phyloP scores from a whole-genome alignment of 30 jellyfish, hydroid and myxozoan genomes.

The Sanderia malayensis region DNA sequence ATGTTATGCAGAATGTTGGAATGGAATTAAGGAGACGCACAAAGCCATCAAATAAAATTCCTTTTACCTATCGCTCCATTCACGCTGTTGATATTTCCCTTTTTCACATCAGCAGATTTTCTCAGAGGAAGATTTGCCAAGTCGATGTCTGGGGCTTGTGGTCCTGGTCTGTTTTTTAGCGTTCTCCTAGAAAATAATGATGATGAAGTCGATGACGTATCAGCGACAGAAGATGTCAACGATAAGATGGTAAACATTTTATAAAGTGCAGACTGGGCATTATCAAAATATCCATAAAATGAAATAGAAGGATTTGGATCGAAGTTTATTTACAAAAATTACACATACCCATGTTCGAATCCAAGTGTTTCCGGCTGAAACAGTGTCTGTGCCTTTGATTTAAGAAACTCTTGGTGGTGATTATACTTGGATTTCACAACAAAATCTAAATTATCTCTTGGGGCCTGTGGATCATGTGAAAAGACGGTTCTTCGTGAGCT shows the following conservation, averaged over 20 bases:
- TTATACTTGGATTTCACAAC: conserved; percentile 81
- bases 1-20: too few species aligned
- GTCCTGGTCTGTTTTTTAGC: conserved; percentile 62
- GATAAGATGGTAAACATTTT: too few species aligned
- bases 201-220: too few species aligned
- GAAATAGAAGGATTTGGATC: too few species aligned
- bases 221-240: too few species aligned
- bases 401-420: conserved; percentile 78
- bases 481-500: conserved; percentile 76
- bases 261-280: too few species aligned
- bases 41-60: too few species aligned
- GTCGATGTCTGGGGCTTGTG: conserved; percentile 45
- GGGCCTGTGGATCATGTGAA: conserved; percentile 94
- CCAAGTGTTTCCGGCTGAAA: conserved; percentile 96
- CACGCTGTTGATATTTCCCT: conserved; percentile 65
- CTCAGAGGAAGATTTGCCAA: conserved; percentile 35
- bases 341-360: conserved; percentile 67
- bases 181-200: conserved; percentile 61
- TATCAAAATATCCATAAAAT: too few species aligned
- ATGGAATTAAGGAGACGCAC: too few species aligned
- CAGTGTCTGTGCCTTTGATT: conserved; percentile 83
- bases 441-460: conserved; percentile 80
- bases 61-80: conserved; percentile 88
- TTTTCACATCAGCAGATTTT: conserved; percentile 50
- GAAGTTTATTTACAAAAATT: too few species aligned